Evolutionary conservation across 2,113 vertebrate genomes (phyloP), one percentile per base, ranked within the genome.

Genomic region (Sceloporus undulatus): DNA sequence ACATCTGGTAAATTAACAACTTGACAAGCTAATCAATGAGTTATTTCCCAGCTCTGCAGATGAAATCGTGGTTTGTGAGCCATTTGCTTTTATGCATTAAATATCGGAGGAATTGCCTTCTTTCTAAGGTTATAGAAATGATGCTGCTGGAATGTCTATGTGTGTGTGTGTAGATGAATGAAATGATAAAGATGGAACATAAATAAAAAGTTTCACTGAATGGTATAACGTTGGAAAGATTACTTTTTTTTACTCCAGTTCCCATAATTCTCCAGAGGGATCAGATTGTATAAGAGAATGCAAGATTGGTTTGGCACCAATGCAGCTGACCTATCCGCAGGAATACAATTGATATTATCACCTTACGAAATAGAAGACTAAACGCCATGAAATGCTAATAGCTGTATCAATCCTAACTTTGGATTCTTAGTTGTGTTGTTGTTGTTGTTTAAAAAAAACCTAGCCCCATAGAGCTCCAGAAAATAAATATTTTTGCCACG

Each of bases 401-500:
- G n/a, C 25, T 82, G 77, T 89, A 86, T 92, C 89, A 86, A 88
- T 75, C 38, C 40, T 82, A 96, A 95, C 92, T 94, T 95, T 76
- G 88, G 86, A 85, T 94, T 16, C 38, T 59, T 65, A 62, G 59
- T 62, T 62, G 59, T 48, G 18, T 62, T 48, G 48, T 48, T 48
- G 13, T 87, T 62, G 16, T 89, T 89, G 66, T 5, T 77, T 74
- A 52, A 9, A 54, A 52, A 87, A 94, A 95, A 92, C 76, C 93
- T 93, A 96, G 95, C 94, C 95, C 94, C 93, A 62, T 38, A 84
- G 94, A 96, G 93, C 95, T 97, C 95, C 92, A 92, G 95, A 97
- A 98, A 98, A 98, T 97, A 98, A 98, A 98, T 97, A 97, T 98
- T 98, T 97, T 97, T 93, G 95, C 97, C 97, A 97, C 95, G 95